Base-by-base conservation (phyloP, 2,113 vertebrate genomes). In the Microcebus murinus region DNA sequence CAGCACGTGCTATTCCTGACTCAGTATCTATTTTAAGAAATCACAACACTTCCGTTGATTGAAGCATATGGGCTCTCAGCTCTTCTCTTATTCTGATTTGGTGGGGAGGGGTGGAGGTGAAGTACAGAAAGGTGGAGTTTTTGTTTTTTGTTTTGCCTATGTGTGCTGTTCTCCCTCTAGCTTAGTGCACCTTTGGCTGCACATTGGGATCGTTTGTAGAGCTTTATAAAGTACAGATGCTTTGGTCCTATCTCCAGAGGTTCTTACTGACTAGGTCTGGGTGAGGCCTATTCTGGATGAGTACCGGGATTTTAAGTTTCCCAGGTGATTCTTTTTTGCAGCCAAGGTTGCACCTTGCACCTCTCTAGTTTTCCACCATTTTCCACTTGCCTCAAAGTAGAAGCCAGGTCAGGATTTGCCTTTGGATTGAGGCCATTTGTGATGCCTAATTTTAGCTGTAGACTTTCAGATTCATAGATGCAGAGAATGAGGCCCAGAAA, bases 371-470 rank as follows among this genome's bases (percentile, higher is more conserved):
- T 85, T 65, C 74, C n/a, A 92, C 27, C 17, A 13, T 74, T 68
- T 90, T 42, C 76, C 50, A 91, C 25, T 12, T 68, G 55, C n/a
- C 29, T 61, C 36, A 63, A 52, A 63, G 23, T 11, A 67, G 74
- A 80, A 84, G 52, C 27, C 13, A 31, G 29, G 34, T 74, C 59
- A 71, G 79, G 73, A 65, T 85, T 86, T 91, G n/a, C 70, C 61
- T 86, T 95, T 81, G 82, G 50, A 34, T 79, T 36, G 34, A 12
- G 45, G 79, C 55, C 25, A 29, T 57, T 18, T 12, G 1, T 23
- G 25, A 39, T 42, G 61, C 23, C 70, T 92, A 74, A 71, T 70
- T 97, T 83, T 95, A 93, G 67, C 67, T 7, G 5, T 21, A 31
- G 39, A 39, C 39, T 55, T 25, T n/a, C n/a, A 94, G 84, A 79